phyloP scores from a whole-genome alignment of 2,113 vertebrate genomes.

The Prunella himalayana region DNA sequence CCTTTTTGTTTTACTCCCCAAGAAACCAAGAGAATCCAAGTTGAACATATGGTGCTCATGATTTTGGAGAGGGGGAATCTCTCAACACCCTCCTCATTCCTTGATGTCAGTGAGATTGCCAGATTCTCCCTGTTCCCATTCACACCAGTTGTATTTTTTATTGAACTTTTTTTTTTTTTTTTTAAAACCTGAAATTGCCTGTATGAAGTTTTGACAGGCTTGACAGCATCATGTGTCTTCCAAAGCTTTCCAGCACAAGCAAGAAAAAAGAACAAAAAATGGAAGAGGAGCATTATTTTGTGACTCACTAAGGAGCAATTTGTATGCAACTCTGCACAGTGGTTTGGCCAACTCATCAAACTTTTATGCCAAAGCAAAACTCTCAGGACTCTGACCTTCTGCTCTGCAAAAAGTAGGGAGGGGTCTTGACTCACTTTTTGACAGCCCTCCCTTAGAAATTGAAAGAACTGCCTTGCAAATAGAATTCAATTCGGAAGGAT shows the following conservation, averaged over 20 bases:
- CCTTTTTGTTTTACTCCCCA: not conserved
- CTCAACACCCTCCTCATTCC: not conserved
- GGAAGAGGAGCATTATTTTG: not conserved
- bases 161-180: not conserved
- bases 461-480: not conserved
- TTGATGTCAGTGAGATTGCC: not conserved
- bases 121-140: conserved; percentile 21
- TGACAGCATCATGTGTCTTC: conserved; percentile 31
- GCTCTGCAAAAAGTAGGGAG: not conserved
- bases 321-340: not conserved
- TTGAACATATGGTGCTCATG: not conserved
- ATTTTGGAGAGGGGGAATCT: conserved; percentile 1
- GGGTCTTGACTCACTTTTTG: not conserved
- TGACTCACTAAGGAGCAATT: not conserved
- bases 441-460: not conserved
- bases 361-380: not conserved
- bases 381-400: not conserved
- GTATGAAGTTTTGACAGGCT: conserved; percentile 37
- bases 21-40: not conserved
- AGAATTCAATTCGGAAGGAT: not conserved
- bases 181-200: not conserved
- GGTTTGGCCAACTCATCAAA: conserved; percentile 8
- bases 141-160: not conserved
- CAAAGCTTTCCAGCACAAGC: conserved; percentile 10
- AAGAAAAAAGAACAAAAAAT: not conserved